Evolutionary conservation across 2,113 vertebrate species (phyloP), one percentile per base, ranked within the genome.

Genomic region (Empidonax alnorum): DNA sequence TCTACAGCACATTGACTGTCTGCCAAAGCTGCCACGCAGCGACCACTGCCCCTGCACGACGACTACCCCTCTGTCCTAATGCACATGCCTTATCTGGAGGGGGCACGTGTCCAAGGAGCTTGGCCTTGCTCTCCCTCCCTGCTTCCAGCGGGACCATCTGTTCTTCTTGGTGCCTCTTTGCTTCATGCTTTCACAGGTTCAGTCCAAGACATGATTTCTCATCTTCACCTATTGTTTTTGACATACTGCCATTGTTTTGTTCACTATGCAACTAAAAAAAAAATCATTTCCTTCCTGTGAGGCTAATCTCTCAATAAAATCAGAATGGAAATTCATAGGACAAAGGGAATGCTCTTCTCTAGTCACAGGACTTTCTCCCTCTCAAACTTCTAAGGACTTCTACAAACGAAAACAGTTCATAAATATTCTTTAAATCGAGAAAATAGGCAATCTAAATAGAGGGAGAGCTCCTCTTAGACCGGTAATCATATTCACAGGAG

Each of bases 81-180:
- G 55, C 46, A 37, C 22, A 39, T 41, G 17, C 42, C 42, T 86
- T 50, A 20, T 58, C 77, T 76, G 62, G 31, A 75, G 25, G 31
- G 18, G 31, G 41, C 58, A 30, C 31, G 33, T 22, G 30, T 73
- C 74, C 59, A 49, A 73, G 84, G 63, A 93, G 20, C n/a, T 92
- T 93, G 79, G 82, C 93, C 42, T 56, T 2, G 0, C 21, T 71
- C 10, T 55, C 55, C 68, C 30, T 93, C 39, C 16, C 44, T 61
- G 44, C 41, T 86, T 87, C 76, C 92, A 88, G 84, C 52, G 55
- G 77, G 15, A 49, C 94, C 76, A 80, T 95, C 90, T 96, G 72
- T 49, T 76, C 69, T 33, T 74, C 80, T 53, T 10, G 0, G 41
- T 41, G 50, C 47, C 30, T 5, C 50, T 74, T 72, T 73, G 21